Evolutionary conservation across 2,888 invertebrate species (phyloP).

Genomic region (Rhogogaster chlorosoma): DNA sequence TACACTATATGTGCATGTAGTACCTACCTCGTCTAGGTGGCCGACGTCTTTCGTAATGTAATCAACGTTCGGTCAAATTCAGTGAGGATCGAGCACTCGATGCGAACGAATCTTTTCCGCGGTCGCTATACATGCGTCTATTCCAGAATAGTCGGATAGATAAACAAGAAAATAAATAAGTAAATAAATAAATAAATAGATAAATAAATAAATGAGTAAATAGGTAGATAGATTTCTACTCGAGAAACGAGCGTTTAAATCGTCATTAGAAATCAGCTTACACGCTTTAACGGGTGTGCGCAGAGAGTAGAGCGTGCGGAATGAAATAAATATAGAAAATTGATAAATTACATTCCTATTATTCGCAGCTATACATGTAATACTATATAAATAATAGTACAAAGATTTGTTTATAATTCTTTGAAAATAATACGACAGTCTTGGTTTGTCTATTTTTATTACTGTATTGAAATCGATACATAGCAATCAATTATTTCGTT

Average conservation of each 20-base stretch:
- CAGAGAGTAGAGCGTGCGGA: conserved; percentile 26
- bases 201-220: background rate
- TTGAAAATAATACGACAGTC: background rate
- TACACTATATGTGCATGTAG: background rate
- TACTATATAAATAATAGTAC: background rate
- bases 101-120: conserved; percentile 8
- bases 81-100: conserved; percentile 35
- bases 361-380: background rate
- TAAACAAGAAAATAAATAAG: background rate
- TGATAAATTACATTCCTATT: background rate
- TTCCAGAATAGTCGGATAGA: background rate
- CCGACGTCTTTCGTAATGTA: conserved; percentile 42
- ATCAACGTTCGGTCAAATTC: conserved; percentile 46
- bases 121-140: background rate
- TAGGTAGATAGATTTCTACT: background rate
- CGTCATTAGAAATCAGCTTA: conserved; percentile 31
- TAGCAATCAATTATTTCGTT: background rate
- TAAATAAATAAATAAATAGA: background rate
- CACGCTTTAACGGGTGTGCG: conserved; percentile 10
- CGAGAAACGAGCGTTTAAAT: conserved; percentile 6
- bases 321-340: background rate
- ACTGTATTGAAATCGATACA: background rate
- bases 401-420: background rate
- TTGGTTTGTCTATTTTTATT: background rate
- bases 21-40: conserved; percentile 19